phyloP scores from a whole-genome alignment of 2,888 invertebrate genomes.

The Hemaris fuciformis region DNA sequence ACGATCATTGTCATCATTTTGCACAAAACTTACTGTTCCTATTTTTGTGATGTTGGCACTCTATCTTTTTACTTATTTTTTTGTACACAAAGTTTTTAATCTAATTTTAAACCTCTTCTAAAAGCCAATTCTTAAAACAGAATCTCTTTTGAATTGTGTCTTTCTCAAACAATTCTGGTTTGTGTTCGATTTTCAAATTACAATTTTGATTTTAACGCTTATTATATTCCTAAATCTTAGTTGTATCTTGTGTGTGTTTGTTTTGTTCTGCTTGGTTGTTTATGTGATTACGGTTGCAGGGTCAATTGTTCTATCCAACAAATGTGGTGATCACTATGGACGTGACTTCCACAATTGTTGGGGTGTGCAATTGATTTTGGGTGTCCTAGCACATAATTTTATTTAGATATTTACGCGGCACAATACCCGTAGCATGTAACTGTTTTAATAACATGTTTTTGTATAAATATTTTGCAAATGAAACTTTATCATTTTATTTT shows the following conservation, averaged over 20 bases:
- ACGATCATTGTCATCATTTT: neutral
- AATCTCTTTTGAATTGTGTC: neutral
- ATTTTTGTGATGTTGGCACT: neutral
- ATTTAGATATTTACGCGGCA: conserved; percentile 12
- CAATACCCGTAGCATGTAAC: neutral
- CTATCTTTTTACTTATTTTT: neutral
- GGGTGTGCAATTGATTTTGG: conserved; percentile 72
- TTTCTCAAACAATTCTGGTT: neutral
- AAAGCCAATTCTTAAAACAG: neutral
- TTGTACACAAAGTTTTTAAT: neutral
- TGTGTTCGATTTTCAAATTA: neutral
- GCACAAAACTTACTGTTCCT: neutral
- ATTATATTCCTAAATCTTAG: neutral
- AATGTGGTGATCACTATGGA: conserved; percentile 34
- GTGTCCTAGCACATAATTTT: conserved; percentile 69
- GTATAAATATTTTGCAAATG: neutral
- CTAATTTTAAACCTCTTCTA: neutral
- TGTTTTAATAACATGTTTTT: neutral
- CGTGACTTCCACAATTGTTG: conserved; percentile 55
- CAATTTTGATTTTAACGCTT: neutral
- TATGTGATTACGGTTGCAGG: conserved; percentile 67
- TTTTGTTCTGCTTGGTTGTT: conserved; percentile 59
- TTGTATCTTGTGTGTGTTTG: conserved; percentile 39
- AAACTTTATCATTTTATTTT: no score
- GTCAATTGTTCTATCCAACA: conserved; percentile 75